Conservation (phyloP, 2,888 invertebrate species). For the Nipponacmea schrenckii region DNA sequence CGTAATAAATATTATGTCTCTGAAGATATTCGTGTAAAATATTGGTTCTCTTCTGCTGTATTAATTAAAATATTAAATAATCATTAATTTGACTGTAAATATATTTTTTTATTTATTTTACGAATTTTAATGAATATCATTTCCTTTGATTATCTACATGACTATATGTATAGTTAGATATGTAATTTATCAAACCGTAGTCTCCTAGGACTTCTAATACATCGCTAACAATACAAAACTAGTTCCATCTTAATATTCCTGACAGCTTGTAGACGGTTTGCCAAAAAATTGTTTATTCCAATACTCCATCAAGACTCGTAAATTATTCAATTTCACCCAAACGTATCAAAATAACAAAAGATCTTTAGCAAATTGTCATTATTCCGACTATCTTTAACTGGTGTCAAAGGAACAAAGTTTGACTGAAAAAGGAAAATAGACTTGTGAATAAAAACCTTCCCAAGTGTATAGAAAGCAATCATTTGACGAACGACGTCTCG, state of each 20-base stretch:
- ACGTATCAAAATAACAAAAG: neutral
- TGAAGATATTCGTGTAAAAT: too few relatives aligned
- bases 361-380: conserved; percentile 2
- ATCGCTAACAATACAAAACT: neutral
- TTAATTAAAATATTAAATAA: too few relatives aligned
- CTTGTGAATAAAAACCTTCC: conserved; percentile 15
- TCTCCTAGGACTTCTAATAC: neutral
- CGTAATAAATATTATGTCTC: too few relatives aligned
- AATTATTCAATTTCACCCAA: neutral
- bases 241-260: neutral
- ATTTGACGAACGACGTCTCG: neutral
- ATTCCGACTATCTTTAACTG: neutral
- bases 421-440: conserved; percentile 22
- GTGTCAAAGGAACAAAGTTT: conserved; percentile 15
- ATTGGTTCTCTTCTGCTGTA: too few relatives aligned
- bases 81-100: too few relatives aligned
- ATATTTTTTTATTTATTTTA: too few relatives aligned
- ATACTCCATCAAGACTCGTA: neutral
- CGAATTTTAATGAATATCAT: too few relatives aligned
- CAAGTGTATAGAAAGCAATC: conserved; percentile 15
- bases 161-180: too few relatives aligned
- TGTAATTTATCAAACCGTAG: too few relatives aligned
- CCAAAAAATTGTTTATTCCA: conserved; percentile 6
- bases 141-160: too few relatives aligned
- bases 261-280: conserved; percentile 7